Evolutionary conservation across 2,797 vertebrate species (phyloP), one percentile per base, ranked within the genome.

Genomic region (Alectoris magna): DNA sequence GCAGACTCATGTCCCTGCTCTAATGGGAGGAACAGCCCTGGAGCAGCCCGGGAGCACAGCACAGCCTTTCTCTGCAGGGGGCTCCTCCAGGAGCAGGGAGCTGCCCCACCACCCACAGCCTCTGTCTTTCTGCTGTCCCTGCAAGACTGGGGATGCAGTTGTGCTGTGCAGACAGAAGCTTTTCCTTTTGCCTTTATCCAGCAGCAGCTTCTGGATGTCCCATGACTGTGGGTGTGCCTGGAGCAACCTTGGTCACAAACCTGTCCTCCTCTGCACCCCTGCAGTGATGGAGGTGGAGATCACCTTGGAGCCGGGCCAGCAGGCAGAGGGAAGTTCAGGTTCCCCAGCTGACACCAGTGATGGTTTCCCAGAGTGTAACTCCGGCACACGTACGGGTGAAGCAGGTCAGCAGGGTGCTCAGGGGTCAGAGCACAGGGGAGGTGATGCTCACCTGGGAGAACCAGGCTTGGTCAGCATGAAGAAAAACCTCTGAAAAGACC

Each of bases 1-100:
- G 15, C 18, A n/a, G 55, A n/a, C 31, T 11, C 26, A 23, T 71
- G 64, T 29, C 75, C 62, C 27, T 18, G 38, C 4, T 22, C 84
- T 31, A 8, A 27, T 24, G 1, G 0, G 16, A 43, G 0, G 1
- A 56, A 31, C 24, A 41, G 36, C 7, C 63, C 71, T 3, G 0
- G 23, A 36, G 67, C 59, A 66, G 27, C 68, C 48, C 14, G 15
- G 49, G 36, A 53, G 48, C 48, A 39, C 14, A 29, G 68, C 68
- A 39, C 14, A 31, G 21, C 27, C 19, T 62, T 48, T 19, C 12
- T 43, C 88, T 91, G 76, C 26, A 34, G 34, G 51, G 73, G 67
- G 29, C 34, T 66, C 5, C 29, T 10, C 38, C 34, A 1, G 12
- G 27, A 74, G 10, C 55, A 34, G 22, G 14, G 44, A 69, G 48